A percentile compares a stretch with the other conserved stretches of the same genome.
Evolutionary conservation across 2,888 invertebrate species (phyloP).

Genomic region (Automeris io): DNA sequence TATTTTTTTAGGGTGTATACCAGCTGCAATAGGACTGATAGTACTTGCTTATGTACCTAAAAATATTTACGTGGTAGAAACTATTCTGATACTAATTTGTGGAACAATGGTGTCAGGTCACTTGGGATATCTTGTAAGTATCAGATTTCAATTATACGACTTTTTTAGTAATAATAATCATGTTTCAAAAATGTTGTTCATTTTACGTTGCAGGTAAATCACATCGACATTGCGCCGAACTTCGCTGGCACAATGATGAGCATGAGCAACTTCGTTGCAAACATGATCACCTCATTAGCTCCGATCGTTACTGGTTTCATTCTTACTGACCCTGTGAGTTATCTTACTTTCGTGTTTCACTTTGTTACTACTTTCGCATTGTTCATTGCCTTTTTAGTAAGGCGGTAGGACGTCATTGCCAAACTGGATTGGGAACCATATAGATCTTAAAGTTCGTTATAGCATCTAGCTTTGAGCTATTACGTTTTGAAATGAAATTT

Average conservation of each 20-base stretch:
- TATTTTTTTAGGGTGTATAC: constrained; percentile 59
- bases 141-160: too few species aligned
- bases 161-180: too few species aligned
- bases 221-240: constrained; percentile 88
- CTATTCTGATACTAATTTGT: constrained; percentile 76
- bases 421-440: too few species aligned
- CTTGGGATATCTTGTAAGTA: constrained; percentile 66
- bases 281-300: constrained; percentile 83
- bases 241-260: constrained; percentile 86
- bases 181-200: too few species aligned
- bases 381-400: too few species aligned
- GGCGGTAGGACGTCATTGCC: too few species aligned
- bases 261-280: constrained; percentile 83
- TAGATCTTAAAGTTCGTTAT: too few species aligned
- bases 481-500: too few species aligned
- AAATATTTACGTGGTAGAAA: constrained; percentile 64
- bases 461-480: too few species aligned
- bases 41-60: constrained; percentile 70
- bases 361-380: too few species aligned
- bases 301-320: constrained; percentile 82
- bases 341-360: too few species aligned
- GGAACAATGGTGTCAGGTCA: constrained; percentile 78
- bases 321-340: constrained; percentile 37
- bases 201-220: constrained; percentile 81
- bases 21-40: constrained; percentile 75